Conservation (phyloP, 2,797 vertebrate species). For the Oreochromis mossambicus region DNA sequence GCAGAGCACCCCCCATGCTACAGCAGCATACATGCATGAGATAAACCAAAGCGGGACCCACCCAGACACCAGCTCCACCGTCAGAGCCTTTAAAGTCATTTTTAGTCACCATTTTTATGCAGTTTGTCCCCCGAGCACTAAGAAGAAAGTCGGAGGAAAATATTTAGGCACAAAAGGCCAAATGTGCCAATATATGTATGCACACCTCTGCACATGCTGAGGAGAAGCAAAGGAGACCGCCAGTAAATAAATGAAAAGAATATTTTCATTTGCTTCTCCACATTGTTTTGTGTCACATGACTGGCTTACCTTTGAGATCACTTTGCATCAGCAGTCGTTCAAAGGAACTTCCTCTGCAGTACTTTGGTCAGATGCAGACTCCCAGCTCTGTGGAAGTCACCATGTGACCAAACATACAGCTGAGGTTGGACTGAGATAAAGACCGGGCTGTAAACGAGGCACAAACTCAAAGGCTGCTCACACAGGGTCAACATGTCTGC, state of each 20-base stretch:
- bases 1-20: not conserved
- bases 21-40: not conserved
- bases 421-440: too few species aligned
- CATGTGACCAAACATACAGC: not conserved
- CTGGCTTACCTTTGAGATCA: not conserved
- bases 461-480: not conserved
- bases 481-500: not conserved
- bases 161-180: not conserved
- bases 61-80: not conserved
- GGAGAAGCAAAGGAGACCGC: not conserved
- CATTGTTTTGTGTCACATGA: not conserved
- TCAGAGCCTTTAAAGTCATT: not conserved
- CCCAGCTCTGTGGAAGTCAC: not conserved
- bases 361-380: not conserved
- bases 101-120: not conserved
- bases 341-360: not conserved
- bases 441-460: not conserved
- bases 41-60: not conserved
- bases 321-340: not conserved
- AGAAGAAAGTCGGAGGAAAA: not conserved
- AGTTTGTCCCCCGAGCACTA: not conserved
- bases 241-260: not conserved
- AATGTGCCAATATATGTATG: not conserved
- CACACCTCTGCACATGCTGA: not conserved
- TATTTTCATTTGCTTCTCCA: not conserved